Evolutionary conservation across 2,797 vertebrate species (phyloP), one percentile per base, ranked within the genome.

Genomic region (Thaleichthys pacificus): DNA sequence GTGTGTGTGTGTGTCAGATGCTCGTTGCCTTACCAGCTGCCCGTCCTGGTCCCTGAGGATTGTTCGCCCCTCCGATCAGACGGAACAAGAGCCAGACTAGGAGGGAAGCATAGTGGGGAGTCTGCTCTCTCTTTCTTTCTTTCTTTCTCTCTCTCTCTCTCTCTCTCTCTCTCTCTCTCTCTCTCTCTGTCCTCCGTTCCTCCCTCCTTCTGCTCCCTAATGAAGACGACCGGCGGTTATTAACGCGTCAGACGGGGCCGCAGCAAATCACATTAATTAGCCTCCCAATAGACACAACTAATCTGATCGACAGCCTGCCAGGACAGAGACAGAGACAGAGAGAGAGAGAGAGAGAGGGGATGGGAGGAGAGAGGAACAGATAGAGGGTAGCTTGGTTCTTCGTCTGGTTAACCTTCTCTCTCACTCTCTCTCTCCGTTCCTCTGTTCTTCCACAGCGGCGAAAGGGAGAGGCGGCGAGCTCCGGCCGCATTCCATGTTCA

Each of bases 401-500:
- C n/a, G 38, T 56, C 22, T 71, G 30, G 81, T 83, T 56, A 76
- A 67, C 54, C 72, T 76, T 76, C 9, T 81, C 66, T 42, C 54
- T 71, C 71, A 66, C 66, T 30, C 61, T 62, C 9, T 72, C 26
- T 19, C 35, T 35, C 32, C 32, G 32, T 35, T 8, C 32, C 7
- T 8, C 32, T 35, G 5, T 32, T 4, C 19, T 58, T 75, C 67
- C 51, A 80, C 92, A 89, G 91, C 93, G 66, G 92, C 89, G 70
- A 87, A 90, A 83, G 92, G 94, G 87, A 93, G 93, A 14, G 86
- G 91, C 26, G 89, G 92, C 73, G 95, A 95, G 66, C 91, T 91
- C 26, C 92, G 95, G 57, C 92, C 95, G 5, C 95, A 95, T 86
- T 96, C 95, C 0, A 91, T 94, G 90, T 95, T 94, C 90, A 86